Base-by-base conservation (phyloP, 1,140 invertebrate genomes). In the Geopemphigus sp. region DNA sequence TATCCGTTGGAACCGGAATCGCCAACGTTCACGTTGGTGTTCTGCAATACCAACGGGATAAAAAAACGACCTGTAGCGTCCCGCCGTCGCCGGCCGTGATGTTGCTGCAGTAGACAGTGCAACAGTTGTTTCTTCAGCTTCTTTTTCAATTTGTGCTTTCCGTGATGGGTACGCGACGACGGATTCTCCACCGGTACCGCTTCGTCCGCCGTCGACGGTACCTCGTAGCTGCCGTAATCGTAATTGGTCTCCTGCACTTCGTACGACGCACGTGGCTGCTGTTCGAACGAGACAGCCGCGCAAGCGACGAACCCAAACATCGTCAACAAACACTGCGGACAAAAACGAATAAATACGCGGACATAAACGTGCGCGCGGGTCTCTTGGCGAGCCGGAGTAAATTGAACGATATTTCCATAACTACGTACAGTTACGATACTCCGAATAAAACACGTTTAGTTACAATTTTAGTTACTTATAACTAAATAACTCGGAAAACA, bases 21-120 rank as follows among this genome's bases (percentile, higher is more conserved):
- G 14, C 54, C 57, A 0, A 78, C 74, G 74, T 78, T 78, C 0
- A 78, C 74, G 24, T 78, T 78, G 17, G 74, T 78, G 57, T 57
- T 78, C 39, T 78, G 74, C 56, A 63, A 50, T 14, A 63, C 57
- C 1, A 78, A 12, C 15, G 74, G 74, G 45, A 78, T 39, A 19
- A 78, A 50, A 11, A 78, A 78, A 0, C 74, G 74, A 1, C 74
- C 74, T 1, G 74, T 45, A 12, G 22, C 50, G 45, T 78, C 74
- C 5, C 74, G 53, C 10, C 74, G 29, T 1, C 57, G n/a, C 14
- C 39, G 57, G 14, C 45, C 14, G 4, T 45, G 39, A 14, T 50
- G 47, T 11, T 50, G 47, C 14, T 50, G 47, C 32, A 78, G 45
- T 32, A 59, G 24, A 14, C 57, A 61, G n/a, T 61, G 39, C 10